A percentile compares a stretch with the other conserved stretches of the same genome.
Evolutionary conservation across 2,113 vertebrate species (phyloP).

Genomic region (Myotis davidii): DNA sequence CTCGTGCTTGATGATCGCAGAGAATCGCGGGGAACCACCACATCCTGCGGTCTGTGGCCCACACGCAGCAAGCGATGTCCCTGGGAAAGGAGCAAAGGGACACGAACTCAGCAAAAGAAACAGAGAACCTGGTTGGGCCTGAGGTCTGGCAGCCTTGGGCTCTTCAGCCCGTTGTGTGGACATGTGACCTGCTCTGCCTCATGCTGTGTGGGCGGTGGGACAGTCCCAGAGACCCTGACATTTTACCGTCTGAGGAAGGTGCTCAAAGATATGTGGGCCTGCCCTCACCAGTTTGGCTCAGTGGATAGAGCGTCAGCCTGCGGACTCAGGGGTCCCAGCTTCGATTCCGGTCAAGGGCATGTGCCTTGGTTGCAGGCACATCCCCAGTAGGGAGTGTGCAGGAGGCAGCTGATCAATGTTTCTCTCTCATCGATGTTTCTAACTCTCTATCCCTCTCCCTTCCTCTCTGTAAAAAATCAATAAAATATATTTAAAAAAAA

Average conservation of each 20-base stretch:
- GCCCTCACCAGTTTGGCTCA: too few relatives aligned
- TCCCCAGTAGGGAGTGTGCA: too few relatives aligned
- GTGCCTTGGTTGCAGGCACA: too few relatives aligned
- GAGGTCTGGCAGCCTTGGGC: background rate
- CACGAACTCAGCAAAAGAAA: background rate
- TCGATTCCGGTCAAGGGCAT: too few relatives aligned
- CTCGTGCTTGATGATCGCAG: background rate
- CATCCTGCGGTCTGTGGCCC: background rate
- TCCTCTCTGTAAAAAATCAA: too few relatives aligned
- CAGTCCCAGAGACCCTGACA: background rate
- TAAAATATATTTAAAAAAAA: too few relatives aligned
- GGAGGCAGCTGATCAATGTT: too few relatives aligned
- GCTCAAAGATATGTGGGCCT: too few relatives aligned
- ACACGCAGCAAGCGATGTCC: fast-evolving
- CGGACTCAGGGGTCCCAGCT: too few relatives aligned
- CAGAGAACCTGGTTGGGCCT: background rate
- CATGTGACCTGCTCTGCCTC: background rate
- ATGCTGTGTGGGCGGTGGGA: fast-evolving
- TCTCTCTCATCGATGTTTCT: too few relatives aligned
- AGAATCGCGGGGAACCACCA: background rate
- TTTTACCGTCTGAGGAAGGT: fast-evolving
- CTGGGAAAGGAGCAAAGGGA: background rate
- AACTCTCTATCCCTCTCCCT: too few relatives aligned
- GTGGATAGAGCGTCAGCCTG: too few relatives aligned
- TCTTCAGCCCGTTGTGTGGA: fast-evolving